Conservation (phyloP, 2,797 vertebrate species). For the Capromys pilorides region DNA sequence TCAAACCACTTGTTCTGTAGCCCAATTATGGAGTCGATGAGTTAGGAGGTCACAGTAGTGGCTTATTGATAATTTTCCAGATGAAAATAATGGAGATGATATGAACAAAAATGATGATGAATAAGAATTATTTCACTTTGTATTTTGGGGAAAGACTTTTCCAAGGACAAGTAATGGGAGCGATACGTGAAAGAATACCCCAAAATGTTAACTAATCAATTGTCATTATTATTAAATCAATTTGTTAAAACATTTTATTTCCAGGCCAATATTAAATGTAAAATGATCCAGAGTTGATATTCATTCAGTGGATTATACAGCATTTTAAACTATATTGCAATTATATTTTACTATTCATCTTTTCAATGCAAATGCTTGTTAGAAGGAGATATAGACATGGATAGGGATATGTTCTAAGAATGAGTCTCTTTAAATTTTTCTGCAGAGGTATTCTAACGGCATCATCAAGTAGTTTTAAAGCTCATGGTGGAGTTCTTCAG, state of each 20-base stretch:
- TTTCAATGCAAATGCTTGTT: background rate
- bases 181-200: background rate
- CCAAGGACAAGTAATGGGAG: background rate
- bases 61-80: background rate
- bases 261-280: background rate
- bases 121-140: background rate
- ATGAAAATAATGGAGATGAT: background rate
- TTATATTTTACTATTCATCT: background rate
- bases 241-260: background rate
- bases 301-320: background rate
- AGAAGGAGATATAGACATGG: background rate
- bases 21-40: background rate
- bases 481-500: background rate
- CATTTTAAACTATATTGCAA: background rate
- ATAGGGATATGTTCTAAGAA: background rate
- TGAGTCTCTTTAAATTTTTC: background rate
- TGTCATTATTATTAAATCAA: background rate
- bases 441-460: background rate
- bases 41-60: background rate
- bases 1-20: background rate
- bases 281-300: background rate
- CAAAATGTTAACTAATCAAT: background rate
- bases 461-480: conserved; percentile 14
- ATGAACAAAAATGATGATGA: background rate
- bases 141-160: background rate